A percentile compares a stretch with the other conserved stretches of the same genome.
These are phyloP conservation scores for Oedothorax gibbosus DNA, from an alignment of 1,140 invertebrate genomes.

Conservation along the genomic window DNA sequence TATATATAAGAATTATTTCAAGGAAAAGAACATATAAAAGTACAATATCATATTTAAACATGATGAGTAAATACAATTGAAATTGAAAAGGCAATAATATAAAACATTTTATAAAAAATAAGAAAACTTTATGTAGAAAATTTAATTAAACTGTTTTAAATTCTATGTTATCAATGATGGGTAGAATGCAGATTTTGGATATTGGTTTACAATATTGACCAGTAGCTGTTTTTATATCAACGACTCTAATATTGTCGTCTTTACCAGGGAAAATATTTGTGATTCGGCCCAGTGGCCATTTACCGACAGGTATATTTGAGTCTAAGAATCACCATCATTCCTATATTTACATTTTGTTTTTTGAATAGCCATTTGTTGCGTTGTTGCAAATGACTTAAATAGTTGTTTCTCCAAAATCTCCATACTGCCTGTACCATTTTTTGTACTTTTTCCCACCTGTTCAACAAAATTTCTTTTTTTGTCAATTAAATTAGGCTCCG, in stretches of 20 bases:
- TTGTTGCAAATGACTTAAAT: not conserved
- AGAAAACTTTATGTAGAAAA: too few relatives aligned
- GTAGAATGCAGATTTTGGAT: not conserved
- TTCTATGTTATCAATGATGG: not conserved
- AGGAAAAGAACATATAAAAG: too few relatives aligned
- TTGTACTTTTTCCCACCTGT: constrained; percentile 29
- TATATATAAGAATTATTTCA: too few relatives aligned
- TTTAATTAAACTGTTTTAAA: too few relatives aligned
- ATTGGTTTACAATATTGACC: not conserved
- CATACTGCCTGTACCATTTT: not conserved
- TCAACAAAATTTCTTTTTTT: not conserved
- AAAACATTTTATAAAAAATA: too few relatives aligned
- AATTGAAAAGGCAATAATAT: too few relatives aligned
- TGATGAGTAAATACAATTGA: too few relatives aligned
- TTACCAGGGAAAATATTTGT: not conserved
- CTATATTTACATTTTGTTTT: not conserved
- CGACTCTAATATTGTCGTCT: not conserved
- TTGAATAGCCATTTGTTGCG: not conserved
- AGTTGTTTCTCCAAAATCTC: not conserved
- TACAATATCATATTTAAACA: too few relatives aligned
- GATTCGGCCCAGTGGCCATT: not conserved
- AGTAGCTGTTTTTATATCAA: not conserved
- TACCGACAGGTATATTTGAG: not conserved
- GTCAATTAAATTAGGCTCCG: constrained; percentile 1
- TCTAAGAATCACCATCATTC: constrained; percentile 1